phyloP scores from a whole-genome alignment of 2,113 vertebrate genomes.

The Solea solea region DNA sequence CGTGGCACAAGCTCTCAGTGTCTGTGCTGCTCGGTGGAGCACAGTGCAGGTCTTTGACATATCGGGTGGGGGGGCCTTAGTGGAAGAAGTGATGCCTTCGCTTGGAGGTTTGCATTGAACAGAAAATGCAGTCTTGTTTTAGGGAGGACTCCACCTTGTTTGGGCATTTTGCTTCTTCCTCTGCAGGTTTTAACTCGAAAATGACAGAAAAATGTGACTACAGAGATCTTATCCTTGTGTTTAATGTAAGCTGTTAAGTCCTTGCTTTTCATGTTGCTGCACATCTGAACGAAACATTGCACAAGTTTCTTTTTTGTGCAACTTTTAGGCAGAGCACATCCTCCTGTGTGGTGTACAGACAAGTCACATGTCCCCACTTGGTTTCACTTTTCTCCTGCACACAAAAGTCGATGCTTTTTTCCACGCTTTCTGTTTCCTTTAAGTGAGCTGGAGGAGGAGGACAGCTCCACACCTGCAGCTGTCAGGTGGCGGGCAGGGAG shows the following conservation, averaged over 20 bases:
- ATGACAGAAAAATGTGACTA: no score
- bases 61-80: constrained; percentile 8
- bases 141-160: constrained; percentile 37
- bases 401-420: constrained; percentile 3
- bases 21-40: constrained; percentile 45
- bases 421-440: constrained; percentile 17
- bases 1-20: constrained; percentile 50
- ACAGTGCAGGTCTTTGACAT: constrained; percentile 72
- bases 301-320: constrained; percentile 7
- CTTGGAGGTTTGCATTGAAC: constrained; percentile 27
- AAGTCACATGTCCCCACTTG: neutral
- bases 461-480: constrained; percentile 62
- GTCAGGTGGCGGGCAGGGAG: constrained; percentile 30
- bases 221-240: neutral
- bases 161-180: constrained; percentile 36
- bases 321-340: constrained; percentile 9
- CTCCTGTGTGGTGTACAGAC: neutral
- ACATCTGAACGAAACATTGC: constrained; percentile 2
- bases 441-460: constrained; percentile 27
- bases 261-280: neutral
- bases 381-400: constrained; percentile 1
- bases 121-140: constrained; percentile 37
- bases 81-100: constrained; percentile 69
- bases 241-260: neutral
- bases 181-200: neutral